These are phyloP conservation scores for Bacillus rossius DNA, from an alignment of 1,140 invertebrate species.

Conservation along the genomic window DNA sequence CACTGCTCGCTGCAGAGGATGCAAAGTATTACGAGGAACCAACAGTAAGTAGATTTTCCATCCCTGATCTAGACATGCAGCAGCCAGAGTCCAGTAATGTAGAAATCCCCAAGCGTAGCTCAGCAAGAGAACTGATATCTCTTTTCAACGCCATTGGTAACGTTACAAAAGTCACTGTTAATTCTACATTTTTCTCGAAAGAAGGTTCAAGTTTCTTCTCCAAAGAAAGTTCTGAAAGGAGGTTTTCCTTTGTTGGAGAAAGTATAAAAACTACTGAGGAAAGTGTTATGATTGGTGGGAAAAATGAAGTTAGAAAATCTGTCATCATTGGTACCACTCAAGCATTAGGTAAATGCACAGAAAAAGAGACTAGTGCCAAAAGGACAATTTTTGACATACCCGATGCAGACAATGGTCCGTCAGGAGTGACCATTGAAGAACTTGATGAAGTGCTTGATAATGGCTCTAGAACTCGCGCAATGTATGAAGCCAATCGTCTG, in stretches of 20 bases:
- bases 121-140: slow-evolving; percentile 52
- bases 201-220: slow-evolving; percentile 19
- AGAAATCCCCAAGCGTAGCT: slow-evolving; percentile 36
- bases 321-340: too few species aligned
- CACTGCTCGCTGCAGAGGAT: slow-evolving; percentile 35
- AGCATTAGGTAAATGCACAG: neutral
- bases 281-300: slow-evolving; percentile 11
- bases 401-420: neutral
- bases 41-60: neutral
- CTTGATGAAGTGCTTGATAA: slow-evolving; percentile 22
- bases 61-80: slow-evolving; percentile 37
- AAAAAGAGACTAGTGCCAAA: neutral
- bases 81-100: slow-evolving; percentile 19
- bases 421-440: slow-evolving; percentile 26
- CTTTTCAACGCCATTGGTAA: slow-evolving; percentile 58
- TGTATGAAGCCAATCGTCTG: slow-evolving; percentile 23
- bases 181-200: slow-evolving; percentile 42
- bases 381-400: too few species aligned
- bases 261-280: neutral
- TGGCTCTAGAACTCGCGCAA: slow-evolving; percentile 27
- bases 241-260: slow-evolving; percentile 21
- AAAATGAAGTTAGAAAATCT: slow-evolving; percentile 1
- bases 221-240: slow-evolving; percentile 20
- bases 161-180: slow-evolving; percentile 50
- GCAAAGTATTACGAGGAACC: slow-evolving; percentile 27